These are phyloP conservation scores for Drosophila kikkawai DNA, from an alignment of 1,140 invertebrate genomes.

Conservation along the genomic window DNA sequence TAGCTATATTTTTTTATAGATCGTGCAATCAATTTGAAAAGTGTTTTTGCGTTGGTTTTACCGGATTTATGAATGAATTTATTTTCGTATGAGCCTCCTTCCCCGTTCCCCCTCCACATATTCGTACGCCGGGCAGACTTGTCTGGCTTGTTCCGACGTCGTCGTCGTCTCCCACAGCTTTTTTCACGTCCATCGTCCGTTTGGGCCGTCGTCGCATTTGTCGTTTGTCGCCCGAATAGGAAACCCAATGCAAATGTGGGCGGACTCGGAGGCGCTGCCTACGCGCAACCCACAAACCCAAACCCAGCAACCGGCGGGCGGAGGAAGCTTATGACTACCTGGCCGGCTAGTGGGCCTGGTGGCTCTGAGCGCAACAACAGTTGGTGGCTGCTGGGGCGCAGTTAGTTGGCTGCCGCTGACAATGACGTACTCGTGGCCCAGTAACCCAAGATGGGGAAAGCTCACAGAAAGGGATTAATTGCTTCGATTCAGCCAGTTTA, in stretches of 20 bases:
- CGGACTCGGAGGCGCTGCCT: conserved; percentile 68
- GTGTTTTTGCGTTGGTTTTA: conserved; percentile 80
- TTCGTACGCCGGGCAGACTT: conserved; percentile 63
- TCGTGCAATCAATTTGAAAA: conserved; percentile 81
- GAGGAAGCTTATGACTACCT: conserved; percentile 15
- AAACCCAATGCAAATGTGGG: conserved; percentile 79
- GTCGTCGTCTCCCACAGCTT: conserved; percentile 52
- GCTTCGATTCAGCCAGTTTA: conserved; percentile 7
- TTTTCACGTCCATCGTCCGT: conserved; percentile 38
- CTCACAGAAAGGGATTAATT: conserved; percentile 28
- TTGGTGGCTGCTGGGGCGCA: conserved; percentile 67
- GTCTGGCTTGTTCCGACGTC: conserved; percentile 61
- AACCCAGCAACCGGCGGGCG: conserved; percentile 57
- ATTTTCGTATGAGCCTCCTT: conserved; percentile 65
- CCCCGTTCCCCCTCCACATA: conserved; percentile 22
- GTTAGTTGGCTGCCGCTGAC: conserved; percentile 51
- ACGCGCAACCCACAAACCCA: conserved; percentile 77
- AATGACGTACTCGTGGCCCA: conserved; percentile 55
- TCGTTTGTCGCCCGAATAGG: conserved; percentile 76
- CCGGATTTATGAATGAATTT: conserved; percentile 84
- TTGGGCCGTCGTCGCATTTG: conserved; percentile 71
- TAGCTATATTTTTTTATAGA: conserved; percentile 51
- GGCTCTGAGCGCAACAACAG: conserved; percentile 26
- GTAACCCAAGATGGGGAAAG: conserved; percentile 56
- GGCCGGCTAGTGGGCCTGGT: conserved; percentile 25